Base-by-base conservation (phyloP, 2,113 vertebrate genomes). In the Sylvilagus bachmani region DNA sequence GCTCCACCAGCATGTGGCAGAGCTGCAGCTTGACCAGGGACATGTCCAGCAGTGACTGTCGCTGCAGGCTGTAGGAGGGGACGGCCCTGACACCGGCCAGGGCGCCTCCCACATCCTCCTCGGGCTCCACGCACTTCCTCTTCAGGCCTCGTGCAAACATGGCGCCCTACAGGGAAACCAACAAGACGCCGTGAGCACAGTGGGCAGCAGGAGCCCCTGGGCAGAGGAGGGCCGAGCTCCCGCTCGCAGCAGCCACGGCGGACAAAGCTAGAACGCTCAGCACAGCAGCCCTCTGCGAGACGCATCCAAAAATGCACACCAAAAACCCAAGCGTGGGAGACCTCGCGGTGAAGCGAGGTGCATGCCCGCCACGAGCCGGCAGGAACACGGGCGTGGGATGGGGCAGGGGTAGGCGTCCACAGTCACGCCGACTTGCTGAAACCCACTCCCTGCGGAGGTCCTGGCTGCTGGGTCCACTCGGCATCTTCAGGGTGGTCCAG, bases 1-100 rank as follows among this genome's bases (percentile, higher is more conserved):
- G 99, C 95, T 99, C 99, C 38, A 99, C 99, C 97, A 99, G 98
- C 99, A 99, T 99, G 98, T 99, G 99, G 98, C 99, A 99, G n/a
- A 99, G 98, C 98, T 99, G 99, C 93, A 99, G 99, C 98, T 99
- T 99, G 97, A 99, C 99, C 94, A 99, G 98, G 69, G 99, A 99
- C 99, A 99, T 99, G 98, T 99, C 99, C 93, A 99, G 98, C 64
- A 99, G 98, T 0, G 99, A 99, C 98, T 99, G 99, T 16, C 99
- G 98, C 98, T 99, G 99, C 75, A 99, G 98, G 91, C 98, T 99
- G 93, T 99, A 99, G 10, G 99, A 98, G n/a, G 99, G 98, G 79
- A 98, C 96, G 64, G 98, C 96, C 90, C 97, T 98, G 90, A 98
- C 93, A 74, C 98, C 97, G 44, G 97, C 97, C 91, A 97, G 97